phyloP scores from a whole-genome alignment of 2,888 invertebrate genomes.

The Stenurella melanura region DNA sequence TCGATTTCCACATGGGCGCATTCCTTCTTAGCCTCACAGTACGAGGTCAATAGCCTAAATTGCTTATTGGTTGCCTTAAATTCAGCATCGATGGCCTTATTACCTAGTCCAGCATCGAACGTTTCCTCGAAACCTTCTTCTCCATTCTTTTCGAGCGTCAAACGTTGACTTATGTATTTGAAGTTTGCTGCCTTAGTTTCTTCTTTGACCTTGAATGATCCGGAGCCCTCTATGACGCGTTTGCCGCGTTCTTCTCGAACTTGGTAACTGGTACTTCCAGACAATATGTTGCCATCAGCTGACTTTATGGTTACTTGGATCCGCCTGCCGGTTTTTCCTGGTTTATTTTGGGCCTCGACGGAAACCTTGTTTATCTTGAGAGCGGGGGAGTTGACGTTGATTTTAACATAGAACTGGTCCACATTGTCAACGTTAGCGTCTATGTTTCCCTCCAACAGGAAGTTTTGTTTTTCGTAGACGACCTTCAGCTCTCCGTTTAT shows the following conservation, averaged over 20 bases:
- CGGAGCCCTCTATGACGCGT: slow-evolving; percentile 84
- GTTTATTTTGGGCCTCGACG: slow-evolving; percentile 79
- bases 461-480: slow-evolving; percentile 66
- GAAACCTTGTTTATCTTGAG: slow-evolving; percentile 80
- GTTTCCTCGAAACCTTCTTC: slow-evolving; percentile 82
- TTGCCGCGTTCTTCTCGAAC: slow-evolving; percentile 83
- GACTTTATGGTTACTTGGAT: slow-evolving; percentile 80
- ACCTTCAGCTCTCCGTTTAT: slow-evolving; percentile 76
- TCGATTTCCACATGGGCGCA: slow-evolving; percentile 85
- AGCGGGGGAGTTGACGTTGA: slow-evolving; percentile 79
- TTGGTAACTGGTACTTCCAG: slow-evolving; percentile 84
- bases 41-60: slow-evolving; percentile 81
- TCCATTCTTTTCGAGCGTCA: slow-evolving; percentile 77
- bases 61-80: slow-evolving; percentile 84
- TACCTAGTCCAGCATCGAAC: slow-evolving; percentile 82
- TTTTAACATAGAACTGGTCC: slow-evolving; percentile 80
- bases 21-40: slow-evolving; percentile 87
- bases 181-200: slow-evolving; percentile 83
- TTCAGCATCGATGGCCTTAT: slow-evolving; percentile 82
- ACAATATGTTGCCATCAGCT: slow-evolving; percentile 80
- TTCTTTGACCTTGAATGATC: slow-evolving; percentile 82
- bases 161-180: slow-evolving; percentile 81
- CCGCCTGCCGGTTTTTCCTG: slow-evolving; percentile 77
- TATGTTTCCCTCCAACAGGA: slow-evolving; percentile 75
- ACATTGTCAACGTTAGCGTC: slow-evolving; percentile 77